Base-by-base conservation (phyloP, 2,888 invertebrate genomes). In the Drosophila ustulata region DNA sequence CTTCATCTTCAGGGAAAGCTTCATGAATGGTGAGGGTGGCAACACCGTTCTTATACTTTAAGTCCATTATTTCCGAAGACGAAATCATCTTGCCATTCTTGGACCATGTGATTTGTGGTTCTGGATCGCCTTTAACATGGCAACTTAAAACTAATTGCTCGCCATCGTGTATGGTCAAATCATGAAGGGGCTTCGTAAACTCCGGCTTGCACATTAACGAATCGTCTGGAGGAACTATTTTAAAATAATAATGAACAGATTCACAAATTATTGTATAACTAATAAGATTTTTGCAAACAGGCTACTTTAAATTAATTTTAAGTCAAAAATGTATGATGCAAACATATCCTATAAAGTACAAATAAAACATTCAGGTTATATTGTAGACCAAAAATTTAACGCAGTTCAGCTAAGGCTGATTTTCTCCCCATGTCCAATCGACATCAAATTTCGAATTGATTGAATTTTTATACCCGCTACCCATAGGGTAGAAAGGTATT, bases 1-100 rank as follows among this genome's bases (percentile, higher is more conserved):
- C 98, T 92, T 98, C 98, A 91, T 98, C 98, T 92, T 98, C 98
- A 0, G 98, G 98, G 94, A 97, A 98, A 50, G 98, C 95, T 93
- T 98, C 98, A 88, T 96, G 96, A 89, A 99, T 98, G 57, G 95
- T 95, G 50, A 98, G 93, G 25, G 96, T 96, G 0, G 98, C 98
- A 9, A 96, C 94, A 55, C 97, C 97, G 91, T 96, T 96, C 93
- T 97, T 97, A 93, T 98, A 98, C 92, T 97, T 98, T 66, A 98
- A 94, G 91, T 98, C 97, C 88, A 98, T 94, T 37, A 97, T 96
- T 93, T 97, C 96, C 0, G 95, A 96, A 11, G 96, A 96, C 69
- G 94, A 94, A 72, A 91, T 91, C 69, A 94, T 94, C 92, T 96
- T 95, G n/a, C 95, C 96, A 90, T 97, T 96, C 93, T 97, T 98